Conservation (phyloP, 2,113 vertebrate species). For the Cacatua alba region DNA sequence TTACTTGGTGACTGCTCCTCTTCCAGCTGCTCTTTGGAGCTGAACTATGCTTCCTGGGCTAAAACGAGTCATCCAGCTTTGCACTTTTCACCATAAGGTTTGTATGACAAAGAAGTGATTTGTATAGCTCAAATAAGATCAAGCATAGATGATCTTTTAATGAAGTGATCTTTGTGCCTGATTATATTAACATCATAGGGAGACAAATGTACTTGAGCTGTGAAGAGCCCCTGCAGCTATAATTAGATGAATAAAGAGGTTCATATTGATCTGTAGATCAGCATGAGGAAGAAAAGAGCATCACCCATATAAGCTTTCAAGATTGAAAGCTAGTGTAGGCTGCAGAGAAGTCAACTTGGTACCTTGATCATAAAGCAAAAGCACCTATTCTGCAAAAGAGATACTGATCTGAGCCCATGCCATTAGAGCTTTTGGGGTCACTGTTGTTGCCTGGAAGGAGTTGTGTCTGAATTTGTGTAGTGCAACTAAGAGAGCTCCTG, state of each 20-base stretch:
- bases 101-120: not conserved
- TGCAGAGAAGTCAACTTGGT: not conserved
- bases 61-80: not conserved
- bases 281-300: not conserved
- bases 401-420: not conserved
- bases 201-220: constrained; percentile 43
- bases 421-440: not conserved
- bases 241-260: constrained; percentile 47
- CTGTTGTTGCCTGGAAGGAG: not conserved
- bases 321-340: not conserved
- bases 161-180: constrained; percentile 54
- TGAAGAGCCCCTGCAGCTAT: constrained; percentile 10
- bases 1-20: not conserved
- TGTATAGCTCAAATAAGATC: constrained; percentile 11
- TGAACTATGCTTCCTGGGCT: not conserved
- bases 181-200: constrained; percentile 43
- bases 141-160: constrained; percentile 45
- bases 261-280: constrained; percentile 41
- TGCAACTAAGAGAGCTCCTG: not conserved
- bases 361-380: not conserved
- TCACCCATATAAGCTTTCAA: not conserved
- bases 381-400: not conserved
- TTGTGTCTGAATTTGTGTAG: not conserved
- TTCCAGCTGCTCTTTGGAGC: not conserved
- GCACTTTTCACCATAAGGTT: not conserved